Base-by-base conservation (phyloP, 2,113 vertebrate genomes). In the Aythya baeri region DNA sequence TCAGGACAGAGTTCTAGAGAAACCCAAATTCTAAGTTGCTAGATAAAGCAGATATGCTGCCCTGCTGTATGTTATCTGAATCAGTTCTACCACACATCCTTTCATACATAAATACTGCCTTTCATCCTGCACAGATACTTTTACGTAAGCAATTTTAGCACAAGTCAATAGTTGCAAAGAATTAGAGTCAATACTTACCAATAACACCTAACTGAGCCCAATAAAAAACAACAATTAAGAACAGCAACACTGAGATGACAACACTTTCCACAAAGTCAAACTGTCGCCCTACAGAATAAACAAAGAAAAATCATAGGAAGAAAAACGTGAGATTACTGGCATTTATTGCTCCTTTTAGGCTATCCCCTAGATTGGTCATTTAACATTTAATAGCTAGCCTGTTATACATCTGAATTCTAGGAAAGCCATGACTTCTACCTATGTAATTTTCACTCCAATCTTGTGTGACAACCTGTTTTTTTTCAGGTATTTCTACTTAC, bases 181-280 rank as follows among this genome's bases (percentile, higher is more conserved):
- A 94, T 68, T 78, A 67, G 82, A 93, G 58, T 43, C 58, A 41
- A 80, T 96, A 98, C 98, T 98, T 97, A 98, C 98, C 97, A 91
- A 97, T 74, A 86, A 96, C n/a, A 89, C 38, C 88, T 23, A 98
- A 93, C 81, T 98, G 97, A 86, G 82, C 88, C 83, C 59, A 97
- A 91, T 91, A 98, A 17, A 98, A 92, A 88, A 95, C 9, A 90
- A 96, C 66, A 86, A 96, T 93, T 91, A 97, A 67, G 84, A 96
- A 74, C 73, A 97, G 61, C 86, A 97, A 86, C 26, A 62, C 81
- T 92, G 97, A 50, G 88, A 98, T 94, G 86, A 97, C 65, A 87
- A 83, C 90, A 57, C 77, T 97, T 95, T 98, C 97, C 88, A 94
- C 34, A 50, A 95, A 77, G 76, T 85, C 52, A 93, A 98, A 98